A percentile compares a stretch with the other conserved stretches of the same genome.
phyloP scores from a whole-genome alignment of 2,113 vertebrate species.

The Otolemur garnettii region DNA sequence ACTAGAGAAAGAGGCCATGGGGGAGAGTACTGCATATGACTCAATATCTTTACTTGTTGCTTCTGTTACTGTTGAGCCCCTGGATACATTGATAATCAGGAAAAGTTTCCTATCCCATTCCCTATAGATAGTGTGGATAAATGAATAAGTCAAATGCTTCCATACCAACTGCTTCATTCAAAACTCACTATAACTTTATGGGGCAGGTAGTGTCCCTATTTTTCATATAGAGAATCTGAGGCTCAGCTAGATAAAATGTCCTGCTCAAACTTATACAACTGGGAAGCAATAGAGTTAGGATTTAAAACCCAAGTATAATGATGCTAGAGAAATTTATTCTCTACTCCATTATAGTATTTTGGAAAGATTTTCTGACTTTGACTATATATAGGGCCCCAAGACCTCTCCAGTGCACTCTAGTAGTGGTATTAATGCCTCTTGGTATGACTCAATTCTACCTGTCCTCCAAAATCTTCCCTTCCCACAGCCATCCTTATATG shows the following conservation, averaged over 20 bases:
- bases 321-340: not conserved
- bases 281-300: not conserved
- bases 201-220: not conserved
- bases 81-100: not conserved
- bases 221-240: not conserved
- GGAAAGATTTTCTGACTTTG: not conserved
- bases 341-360: not conserved
- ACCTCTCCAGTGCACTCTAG: not conserved
- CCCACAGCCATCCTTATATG: not conserved
- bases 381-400: not conserved
- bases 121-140: not conserved
- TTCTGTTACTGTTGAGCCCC: not conserved
- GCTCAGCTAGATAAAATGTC: not conserved
- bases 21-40: not conserved
- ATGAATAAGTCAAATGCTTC: not conserved
- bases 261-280: not conserved
- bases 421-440: not conserved
- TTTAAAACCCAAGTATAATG: not conserved
- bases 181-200: not conserved
- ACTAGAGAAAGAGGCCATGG: not conserved
- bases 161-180: not conserved
- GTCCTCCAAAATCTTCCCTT: not conserved
- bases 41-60: not conserved
- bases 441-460: not conserved
- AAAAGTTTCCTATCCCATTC: not conserved